Evolutionary conservation across 2,888 invertebrate genomes (phyloP).

Genomic region (Patella pellucida): DNA sequence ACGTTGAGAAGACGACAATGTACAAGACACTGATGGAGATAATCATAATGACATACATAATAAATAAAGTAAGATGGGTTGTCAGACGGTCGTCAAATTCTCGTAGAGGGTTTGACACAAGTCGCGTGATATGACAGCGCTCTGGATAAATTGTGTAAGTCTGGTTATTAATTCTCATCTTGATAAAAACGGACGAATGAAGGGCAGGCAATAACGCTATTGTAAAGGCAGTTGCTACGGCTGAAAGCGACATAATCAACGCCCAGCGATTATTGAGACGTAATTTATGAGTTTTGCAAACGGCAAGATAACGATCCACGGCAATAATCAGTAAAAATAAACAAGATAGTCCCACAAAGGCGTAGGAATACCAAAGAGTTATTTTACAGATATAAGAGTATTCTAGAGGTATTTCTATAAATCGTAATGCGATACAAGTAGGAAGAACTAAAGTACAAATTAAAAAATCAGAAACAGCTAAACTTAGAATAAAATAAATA

Average conservation of each 20-base stretch:
- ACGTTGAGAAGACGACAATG: background rate
- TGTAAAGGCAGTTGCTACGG: background rate
- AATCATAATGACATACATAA: background rate
- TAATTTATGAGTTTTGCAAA: conserved; percentile 3
- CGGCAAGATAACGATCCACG: background rate
- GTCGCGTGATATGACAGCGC: background rate
- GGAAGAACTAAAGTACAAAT: background rate
- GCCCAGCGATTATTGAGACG: background rate
- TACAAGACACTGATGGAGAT: background rate
- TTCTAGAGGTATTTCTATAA: background rate
- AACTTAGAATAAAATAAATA: background rate
- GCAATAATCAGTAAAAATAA: conserved; percentile 1
- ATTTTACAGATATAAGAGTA: background rate
- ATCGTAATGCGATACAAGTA: background rate
- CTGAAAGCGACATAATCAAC: background rate
- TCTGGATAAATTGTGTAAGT: background rate
- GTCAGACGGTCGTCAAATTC: background rate
- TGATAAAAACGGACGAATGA: background rate
- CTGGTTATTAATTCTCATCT: background rate
- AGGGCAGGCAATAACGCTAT: conserved; percentile 1
- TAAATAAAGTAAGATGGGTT: background rate
- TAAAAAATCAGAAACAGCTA: conserved; percentile 4
- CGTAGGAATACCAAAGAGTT: background rate
- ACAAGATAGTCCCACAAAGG: background rate
- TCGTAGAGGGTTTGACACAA: background rate